Conservation (phyloP, 2,888 invertebrate species). For the Hypomecis punctinalis region DNA sequence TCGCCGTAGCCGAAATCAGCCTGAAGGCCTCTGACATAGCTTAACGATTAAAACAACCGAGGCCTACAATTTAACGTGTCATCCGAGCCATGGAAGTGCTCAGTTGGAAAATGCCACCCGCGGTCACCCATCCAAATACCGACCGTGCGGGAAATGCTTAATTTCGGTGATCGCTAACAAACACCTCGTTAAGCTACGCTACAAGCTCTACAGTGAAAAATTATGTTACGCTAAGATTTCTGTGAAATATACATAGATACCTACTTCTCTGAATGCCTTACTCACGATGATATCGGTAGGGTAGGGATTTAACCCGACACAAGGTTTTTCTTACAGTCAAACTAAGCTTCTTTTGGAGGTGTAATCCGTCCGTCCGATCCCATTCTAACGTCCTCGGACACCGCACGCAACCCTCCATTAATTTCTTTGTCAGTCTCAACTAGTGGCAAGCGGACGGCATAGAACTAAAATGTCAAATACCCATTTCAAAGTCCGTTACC, state of each 20-base stretch:
- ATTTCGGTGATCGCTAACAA: too few relatives aligned
- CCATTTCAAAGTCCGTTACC: conserved; percentile 42
- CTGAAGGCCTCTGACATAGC: too few relatives aligned
- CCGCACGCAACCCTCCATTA: conserved; percentile 35
- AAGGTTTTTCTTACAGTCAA: conserved; percentile 31
- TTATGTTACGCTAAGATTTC: conserved; percentile 1
- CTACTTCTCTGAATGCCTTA: conserved; percentile 12
- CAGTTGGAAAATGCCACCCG: too few relatives aligned
- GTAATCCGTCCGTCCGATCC: conserved; percentile 29
- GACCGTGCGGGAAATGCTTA: too few relatives aligned
- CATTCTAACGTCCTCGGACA: conserved; percentile 23
- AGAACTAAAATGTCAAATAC: conserved; percentile 42
- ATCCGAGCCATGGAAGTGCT: too few relatives aligned
- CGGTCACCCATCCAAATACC: too few relatives aligned
- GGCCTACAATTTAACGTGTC: too few relatives aligned
- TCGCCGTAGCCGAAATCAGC: too few relatives aligned
- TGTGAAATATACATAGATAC: conserved; percentile 20
- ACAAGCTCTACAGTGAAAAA: too few relatives aligned
- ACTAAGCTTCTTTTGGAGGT: conserved; percentile 28
- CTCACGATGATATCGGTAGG: conserved; percentile 24
- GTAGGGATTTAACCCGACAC: conserved; percentile 27
- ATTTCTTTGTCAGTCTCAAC: conserved; percentile 36
- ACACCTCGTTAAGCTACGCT: too few relatives aligned
- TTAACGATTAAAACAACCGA: too few relatives aligned
- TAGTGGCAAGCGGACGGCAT: conserved; percentile 26